These are phyloP conservation scores for Clunio marinus DNA, from an alignment of 2,888 invertebrate species.

Conservation along the genomic window DNA sequence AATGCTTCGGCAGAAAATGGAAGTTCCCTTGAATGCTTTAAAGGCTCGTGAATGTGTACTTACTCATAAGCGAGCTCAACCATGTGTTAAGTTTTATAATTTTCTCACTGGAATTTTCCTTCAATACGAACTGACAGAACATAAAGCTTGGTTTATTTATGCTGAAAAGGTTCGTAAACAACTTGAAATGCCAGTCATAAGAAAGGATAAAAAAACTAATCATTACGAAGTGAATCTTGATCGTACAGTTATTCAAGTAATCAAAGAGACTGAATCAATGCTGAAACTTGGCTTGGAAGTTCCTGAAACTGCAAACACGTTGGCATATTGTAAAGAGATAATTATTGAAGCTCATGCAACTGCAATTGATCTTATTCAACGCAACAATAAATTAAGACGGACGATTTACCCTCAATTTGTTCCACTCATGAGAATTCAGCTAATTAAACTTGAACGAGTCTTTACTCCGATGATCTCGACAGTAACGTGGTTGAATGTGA, in stretches of 20 bases:
- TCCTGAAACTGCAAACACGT: constrained; percentile 70
- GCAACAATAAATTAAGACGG: constrained; percentile 59
- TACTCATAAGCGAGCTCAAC: constrained; percentile 63
- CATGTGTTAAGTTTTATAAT: constrained; percentile 72
- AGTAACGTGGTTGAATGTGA: constrained; percentile 78
- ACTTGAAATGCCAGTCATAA: constrained; percentile 57
- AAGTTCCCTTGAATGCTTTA: constrained; percentile 62
- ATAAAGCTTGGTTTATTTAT: constrained; percentile 74
- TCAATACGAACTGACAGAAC: constrained; percentile 78
- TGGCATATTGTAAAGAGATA: constrained; percentile 68
- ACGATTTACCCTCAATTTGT: constrained; percentile 55
- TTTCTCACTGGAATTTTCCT: constrained; percentile 72
- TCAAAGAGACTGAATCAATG: constrained; percentile 77
- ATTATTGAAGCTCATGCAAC: constrained; percentile 60
- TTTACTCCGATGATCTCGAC: constrained; percentile 72
- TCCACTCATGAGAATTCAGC: constrained; percentile 63
- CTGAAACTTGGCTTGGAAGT: constrained; percentile 69
- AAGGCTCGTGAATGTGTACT: constrained; percentile 51
- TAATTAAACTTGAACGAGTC: constrained; percentile 64
- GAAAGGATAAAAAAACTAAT: constrained; percentile 62
- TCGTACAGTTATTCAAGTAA: constrained; percentile 64
- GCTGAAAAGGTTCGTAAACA: constrained; percentile 62
- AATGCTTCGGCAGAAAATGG: constrained; percentile 68
- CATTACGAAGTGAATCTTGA: constrained; percentile 70
- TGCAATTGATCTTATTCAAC: constrained; percentile 59